A percentile compares a stretch with the other conserved stretches of the same genome.
These are phyloP conservation scores for Sceloporus undulatus DNA, from an alignment of 2,113 vertebrate genomes.

Conservation along the genomic window DNA sequence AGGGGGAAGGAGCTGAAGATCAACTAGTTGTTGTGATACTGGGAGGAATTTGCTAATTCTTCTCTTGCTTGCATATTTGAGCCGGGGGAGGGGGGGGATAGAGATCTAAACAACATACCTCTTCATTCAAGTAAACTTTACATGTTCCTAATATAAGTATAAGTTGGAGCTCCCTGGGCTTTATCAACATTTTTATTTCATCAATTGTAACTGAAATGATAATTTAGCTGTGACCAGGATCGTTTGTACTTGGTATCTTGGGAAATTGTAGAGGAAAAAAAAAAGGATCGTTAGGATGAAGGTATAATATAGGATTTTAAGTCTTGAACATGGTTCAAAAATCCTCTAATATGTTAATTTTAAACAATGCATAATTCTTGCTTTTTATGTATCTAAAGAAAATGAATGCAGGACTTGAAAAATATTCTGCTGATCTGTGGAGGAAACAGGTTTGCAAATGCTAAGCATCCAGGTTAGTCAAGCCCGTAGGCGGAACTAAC, in stretches of 20 bases:
- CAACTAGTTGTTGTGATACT: too few species aligned
- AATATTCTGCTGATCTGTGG: slow-evolving; percentile 61
- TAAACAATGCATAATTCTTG: neutral
- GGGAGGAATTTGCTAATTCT: too few species aligned
- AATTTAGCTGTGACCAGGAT: neutral
- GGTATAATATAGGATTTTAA: neutral
- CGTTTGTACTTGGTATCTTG: neutral
- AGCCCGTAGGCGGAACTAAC: slow-evolving; percentile 54
- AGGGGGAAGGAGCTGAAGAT: too few species aligned
- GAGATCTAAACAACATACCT: too few species aligned
- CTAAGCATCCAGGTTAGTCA: slow-evolving; percentile 48
- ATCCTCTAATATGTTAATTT: neutral
- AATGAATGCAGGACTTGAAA: neutral
- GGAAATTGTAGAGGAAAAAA: neutral
- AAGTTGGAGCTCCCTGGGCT: neutral
- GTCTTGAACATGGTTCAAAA: neutral
- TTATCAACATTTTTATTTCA: neutral
- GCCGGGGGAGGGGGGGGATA: too few species aligned
- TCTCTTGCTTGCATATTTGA: too few species aligned
- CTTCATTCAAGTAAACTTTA: too few species aligned
- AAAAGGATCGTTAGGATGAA: neutral
- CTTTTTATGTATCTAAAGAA: neutral
- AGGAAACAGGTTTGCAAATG: slow-evolving; percentile 54
- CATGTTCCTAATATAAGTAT: too few species aligned
- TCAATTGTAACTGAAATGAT: neutral